Evolutionary conservation across 2,888 invertebrate genomes (phyloP).

Genomic region (Drosophila conformis): DNA sequence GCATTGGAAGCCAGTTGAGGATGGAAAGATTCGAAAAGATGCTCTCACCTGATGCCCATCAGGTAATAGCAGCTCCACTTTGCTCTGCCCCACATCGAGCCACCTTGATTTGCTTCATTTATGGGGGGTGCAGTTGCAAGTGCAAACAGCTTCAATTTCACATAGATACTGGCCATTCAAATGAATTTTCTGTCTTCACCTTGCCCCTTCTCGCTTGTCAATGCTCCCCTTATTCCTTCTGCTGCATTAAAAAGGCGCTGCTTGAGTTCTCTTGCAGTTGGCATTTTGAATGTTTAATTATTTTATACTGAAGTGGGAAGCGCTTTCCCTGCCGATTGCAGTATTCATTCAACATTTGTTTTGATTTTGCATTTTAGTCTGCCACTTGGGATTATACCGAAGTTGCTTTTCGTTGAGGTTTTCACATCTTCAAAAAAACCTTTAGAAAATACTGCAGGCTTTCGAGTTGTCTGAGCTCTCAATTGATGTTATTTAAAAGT

Average conservation of each 20-base stretch:
- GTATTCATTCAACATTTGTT: constrained; percentile 21
- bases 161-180: constrained; percentile 25
- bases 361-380: background rate
- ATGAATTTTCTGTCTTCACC: constrained; percentile 14
- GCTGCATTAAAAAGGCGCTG: constrained; percentile 8
- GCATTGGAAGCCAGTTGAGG: constrained; percentile 50
- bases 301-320: constrained; percentile 4
- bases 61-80: constrained; percentile 39
- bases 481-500: too few species aligned
- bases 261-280: constrained; percentile 11
- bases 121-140: constrained; percentile 23
- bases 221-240: background rate
- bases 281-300: constrained; percentile 5
- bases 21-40: constrained; percentile 4
- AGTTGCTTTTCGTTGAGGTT: background rate
- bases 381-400: background rate
- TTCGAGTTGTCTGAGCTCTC: background rate
- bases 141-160: constrained; percentile 29
- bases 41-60: constrained; percentile 14
- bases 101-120: constrained; percentile 66
- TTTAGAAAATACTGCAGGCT: background rate
- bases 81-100: constrained; percentile 14
- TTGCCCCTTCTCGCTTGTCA: background rate
- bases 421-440: background rate
- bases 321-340: background rate